A percentile compares a stretch with the other conserved stretches of the same genome.
Conservation (phyloP, 2,797 vertebrate genomes). For the Eidolon dupreanum region DNA sequence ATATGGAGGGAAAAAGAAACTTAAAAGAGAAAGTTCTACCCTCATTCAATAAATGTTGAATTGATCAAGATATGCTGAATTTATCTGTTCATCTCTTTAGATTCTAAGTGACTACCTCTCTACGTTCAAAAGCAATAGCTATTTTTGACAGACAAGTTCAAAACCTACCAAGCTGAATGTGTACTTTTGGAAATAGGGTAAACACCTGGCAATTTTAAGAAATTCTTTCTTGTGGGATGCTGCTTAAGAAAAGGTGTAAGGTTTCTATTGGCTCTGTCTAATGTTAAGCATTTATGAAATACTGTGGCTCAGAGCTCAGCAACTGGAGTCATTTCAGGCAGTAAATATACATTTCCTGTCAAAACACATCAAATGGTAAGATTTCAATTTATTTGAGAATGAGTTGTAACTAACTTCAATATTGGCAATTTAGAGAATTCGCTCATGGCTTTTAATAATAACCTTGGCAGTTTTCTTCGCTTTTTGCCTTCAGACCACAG, state of each 20-base stretch:
- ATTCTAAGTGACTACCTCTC: slow-evolving; percentile 38
- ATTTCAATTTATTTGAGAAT: slow-evolving; percentile 73
- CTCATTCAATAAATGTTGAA: slow-evolving; percentile 56
- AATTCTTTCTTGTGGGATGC: slow-evolving; percentile 49
- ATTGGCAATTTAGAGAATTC: slow-evolving; percentile 61
- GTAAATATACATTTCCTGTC: slow-evolving; percentile 78
- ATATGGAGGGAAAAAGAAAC: not conserved
- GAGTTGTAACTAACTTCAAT: slow-evolving; percentile 69
- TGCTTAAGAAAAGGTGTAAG: slow-evolving; percentile 41
- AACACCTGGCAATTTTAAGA: slow-evolving; percentile 53
- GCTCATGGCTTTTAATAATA: slow-evolving; percentile 62
- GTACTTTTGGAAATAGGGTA: slow-evolving; percentile 68
- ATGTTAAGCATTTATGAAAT: slow-evolving; percentile 77
- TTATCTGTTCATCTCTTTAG: slow-evolving; percentile 26
- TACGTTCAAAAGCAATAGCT: slow-evolving; percentile 64
- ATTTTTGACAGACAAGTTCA: slow-evolving; percentile 67
- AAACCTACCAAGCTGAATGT: slow-evolving; percentile 47
- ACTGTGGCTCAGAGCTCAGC: slow-evolving; percentile 45
- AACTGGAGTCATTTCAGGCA: slow-evolving; percentile 63
- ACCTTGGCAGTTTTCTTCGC: slow-evolving; percentile 6
- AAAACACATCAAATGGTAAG: slow-evolving; percentile 65
- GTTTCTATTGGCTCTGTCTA: slow-evolving; percentile 32
- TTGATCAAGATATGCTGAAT: slow-evolving; percentile 32
- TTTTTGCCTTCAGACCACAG: not conserved
- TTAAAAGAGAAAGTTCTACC: slow-evolving; percentile 14